Base-by-base conservation (phyloP, 92 coral and sea anemone species). In the Phymanthus crucifer region DNA sequence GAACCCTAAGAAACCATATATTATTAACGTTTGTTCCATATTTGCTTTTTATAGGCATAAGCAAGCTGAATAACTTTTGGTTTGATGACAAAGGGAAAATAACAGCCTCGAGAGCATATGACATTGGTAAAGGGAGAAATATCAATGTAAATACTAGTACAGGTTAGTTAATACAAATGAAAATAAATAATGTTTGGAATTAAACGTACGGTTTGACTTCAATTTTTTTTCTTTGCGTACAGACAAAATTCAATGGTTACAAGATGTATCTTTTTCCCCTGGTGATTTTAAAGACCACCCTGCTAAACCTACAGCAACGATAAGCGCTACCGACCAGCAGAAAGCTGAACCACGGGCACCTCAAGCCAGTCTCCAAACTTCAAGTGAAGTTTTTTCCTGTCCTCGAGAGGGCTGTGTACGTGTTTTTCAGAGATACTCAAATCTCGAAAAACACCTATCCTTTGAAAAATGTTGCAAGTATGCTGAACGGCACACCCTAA, bases 321-420 rank as follows among this genome's bases (percentile, higher is more conserved):
- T 38, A 38, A 9, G 43, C 43, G 43, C 43, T 38, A 38, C 43
- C 31, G 66, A 57, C 45, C n/a, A 24, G 19, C 32, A 75, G 52
- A 72, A 43, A 18, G 83, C 21, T 23, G 65, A 35, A 58, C 54
- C 35, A 3, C 73, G 33, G 34, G 76, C n/a, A 72, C 29, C 57
- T 26, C 48, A 47, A n/a, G 70, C 32, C 70, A 27, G 26, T 32
- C 45, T 19, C 57, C 24, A 18, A 23, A 31, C 47, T 50, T 50
- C 26, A 50, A 50, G n/a, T 50, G 57, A 50, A 27, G 48, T 73
- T 65, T 75, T 82, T 46, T 48, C 75, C 40, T 82, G 86, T 36
- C 82, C 86, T 43, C 46, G 68, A 56, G 35, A 82, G 38, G 86
- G 86, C 0, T 82, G 86, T 58, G 73, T 75, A 38, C 64, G 69